Evolutionary conservation across 2,888 invertebrate species (phyloP).

Genomic region (Tinea pellionella): DNA sequence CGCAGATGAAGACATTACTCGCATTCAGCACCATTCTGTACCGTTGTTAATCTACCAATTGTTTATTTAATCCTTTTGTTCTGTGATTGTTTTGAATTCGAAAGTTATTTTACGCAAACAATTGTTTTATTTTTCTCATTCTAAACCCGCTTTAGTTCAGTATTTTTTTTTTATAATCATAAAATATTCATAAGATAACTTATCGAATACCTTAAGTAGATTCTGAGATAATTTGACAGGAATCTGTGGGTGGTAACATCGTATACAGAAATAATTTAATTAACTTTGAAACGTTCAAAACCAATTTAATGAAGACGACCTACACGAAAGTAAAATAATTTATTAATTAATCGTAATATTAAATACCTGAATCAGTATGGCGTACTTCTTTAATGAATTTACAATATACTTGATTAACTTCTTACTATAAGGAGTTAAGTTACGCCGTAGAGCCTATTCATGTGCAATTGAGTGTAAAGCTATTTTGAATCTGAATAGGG

Average conservation of each 20-base stretch:
- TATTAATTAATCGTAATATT: background rate
- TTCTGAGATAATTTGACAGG: no score
- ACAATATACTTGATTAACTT: background rate
- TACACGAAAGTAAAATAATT: background rate
- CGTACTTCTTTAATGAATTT: background rate
- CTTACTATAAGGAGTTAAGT: conserved; percentile 26
- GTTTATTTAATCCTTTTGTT: background rate
- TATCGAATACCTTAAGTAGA: no score
- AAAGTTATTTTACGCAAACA: background rate
- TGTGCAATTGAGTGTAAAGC: conserved; percentile 67
- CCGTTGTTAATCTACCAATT: background rate
- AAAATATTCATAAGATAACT: no score
- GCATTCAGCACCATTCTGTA: background rate
- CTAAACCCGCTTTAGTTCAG: no score
- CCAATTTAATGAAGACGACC: no score
- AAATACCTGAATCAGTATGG: background rate
- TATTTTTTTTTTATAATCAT: no score
- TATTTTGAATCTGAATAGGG: conserved; percentile 69
- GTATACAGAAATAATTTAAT: background rate
- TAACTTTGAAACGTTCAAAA: background rate
- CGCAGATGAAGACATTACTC: background rate
- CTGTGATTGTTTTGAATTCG: background rate
- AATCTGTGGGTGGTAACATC: no score
- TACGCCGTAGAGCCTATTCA: conserved; percentile 44
- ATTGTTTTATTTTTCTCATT: no score